Evolutionary conservation across 2,888 invertebrate species (phyloP), one percentile per base, ranked within the genome.

Genomic region (Eilema griseolum): DNA sequence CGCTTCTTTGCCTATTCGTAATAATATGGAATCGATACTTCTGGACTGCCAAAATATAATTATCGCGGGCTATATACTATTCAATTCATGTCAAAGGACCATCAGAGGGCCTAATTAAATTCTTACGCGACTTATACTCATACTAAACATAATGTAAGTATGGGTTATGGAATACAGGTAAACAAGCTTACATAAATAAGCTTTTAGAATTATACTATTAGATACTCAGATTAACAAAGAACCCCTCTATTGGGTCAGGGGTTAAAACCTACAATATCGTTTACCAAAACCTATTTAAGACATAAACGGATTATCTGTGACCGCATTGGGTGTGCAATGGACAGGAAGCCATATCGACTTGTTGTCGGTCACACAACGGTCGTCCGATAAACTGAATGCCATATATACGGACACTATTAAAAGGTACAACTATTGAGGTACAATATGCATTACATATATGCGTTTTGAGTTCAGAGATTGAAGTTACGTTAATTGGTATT

Each of bases 281-380:
- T 23, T 57, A 68, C 61, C 61, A 67, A 63, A 65, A 66, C 66
- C 75, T 24, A 74, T 74, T 81, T 83, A 69, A 66, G 57, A 75
- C 80, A 62, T 74, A 84, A 76, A 80, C 76, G 84, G 83, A 83
- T 83, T 75, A 82, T 59, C 81, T 72, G 74, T 83, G 82, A 83
- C 84, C 81, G 84, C 83, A 79, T 81, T 26, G 70, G 71, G 71
- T 67, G 69, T 73, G 75, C 66, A 73, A 68, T 72, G 61, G 68
- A 74, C 84, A 86, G 86, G 87, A 86, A 86, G 80, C 84, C 76
- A 33, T 84, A 78, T 67, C 61, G 67, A 73, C 73, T 72, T 72
- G 65, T 80, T 79, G 69, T 80, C 81, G 87, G 87, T 82, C 86
- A 82, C 16, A 62, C 83, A 86, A 86, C 87, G 86, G 87, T 86